Evolutionary conservation across 2,888 invertebrate genomes (phyloP), one percentile per base, ranked within the genome.

Genomic region (Linnaemya tessellans): DNA sequence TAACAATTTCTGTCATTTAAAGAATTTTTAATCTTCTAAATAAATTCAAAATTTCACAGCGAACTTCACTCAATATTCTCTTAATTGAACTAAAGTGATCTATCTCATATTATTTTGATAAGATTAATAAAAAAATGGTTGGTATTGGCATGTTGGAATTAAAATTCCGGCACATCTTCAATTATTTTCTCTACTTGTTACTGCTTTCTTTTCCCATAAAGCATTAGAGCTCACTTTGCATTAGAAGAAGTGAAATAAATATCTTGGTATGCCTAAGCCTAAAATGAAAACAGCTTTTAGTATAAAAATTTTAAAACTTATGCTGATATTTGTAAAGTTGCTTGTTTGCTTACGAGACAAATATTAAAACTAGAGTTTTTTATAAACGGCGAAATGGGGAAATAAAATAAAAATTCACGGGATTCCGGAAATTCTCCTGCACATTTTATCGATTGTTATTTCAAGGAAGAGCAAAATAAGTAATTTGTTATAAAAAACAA

Each of bases 261-360:
- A 15, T 18, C 1, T 30, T 35, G 15, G 35, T 35, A 35, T 18
- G 35, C 60, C 15, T 62, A 73, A 43, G 15, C 13, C 3, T 13
- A 49, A n/a, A 49, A 49, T 38, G 11, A 62, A 60, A 18, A 7
- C 10, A 15, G 30, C 25, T 60, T 38, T 35, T 1, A 38, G 38
- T 18, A 18, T 60, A 10, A 30, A 15, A 46, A 46, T n/a, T n/a
- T 18, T 13, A n/a, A 18, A 54, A 80, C 41, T 18, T 68, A 41
- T 68, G 20, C 62, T 74, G 43, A 4, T 60, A 18, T 71, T 79
- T 64, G 30, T 35, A 71, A 1, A 46, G 62, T 46, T 75, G 75
- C 56, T 56, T 71, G 64, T 80, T 75, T 62, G 54, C 11, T 58
- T 25, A 49, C 25, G 46, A 70, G 62, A 49, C 56, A 46, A 54